phyloP scores from a whole-genome alignment of 2,797 vertebrate genomes.

The Echeneis naucrates region DNA sequence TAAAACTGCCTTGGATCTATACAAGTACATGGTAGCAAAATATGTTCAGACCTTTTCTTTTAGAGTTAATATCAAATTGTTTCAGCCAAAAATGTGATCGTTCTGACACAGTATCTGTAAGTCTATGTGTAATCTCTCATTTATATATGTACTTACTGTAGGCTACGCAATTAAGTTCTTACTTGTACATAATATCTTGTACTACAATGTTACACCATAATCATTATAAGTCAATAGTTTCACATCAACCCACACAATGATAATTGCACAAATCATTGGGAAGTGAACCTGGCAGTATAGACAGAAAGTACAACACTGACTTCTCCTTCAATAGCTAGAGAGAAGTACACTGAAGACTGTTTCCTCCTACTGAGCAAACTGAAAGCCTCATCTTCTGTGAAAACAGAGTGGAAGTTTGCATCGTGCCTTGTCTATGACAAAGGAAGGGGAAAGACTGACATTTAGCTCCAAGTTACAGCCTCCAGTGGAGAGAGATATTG shows the following conservation, averaged over 20 bases:
- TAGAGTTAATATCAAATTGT: background rate
- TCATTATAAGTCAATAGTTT: background rate
- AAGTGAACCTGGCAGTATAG: background rate
- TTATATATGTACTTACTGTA: background rate
- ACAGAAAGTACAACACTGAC: slow-evolving; percentile 5
- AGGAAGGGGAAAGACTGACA: slow-evolving; percentile 45
- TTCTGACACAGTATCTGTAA: background rate
- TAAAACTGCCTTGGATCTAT: slow-evolving; percentile 36
- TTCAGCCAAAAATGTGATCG: background rate
- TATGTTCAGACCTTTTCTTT: background rate
- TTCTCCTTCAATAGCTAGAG: slow-evolving; percentile 21
- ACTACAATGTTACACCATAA: background rate
- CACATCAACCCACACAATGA: background rate
- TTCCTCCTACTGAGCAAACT: slow-evolving; percentile 34
- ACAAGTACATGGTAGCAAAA: no score
- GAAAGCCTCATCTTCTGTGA: slow-evolving; percentile 18
- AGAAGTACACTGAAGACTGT: background rate
- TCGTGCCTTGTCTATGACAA: slow-evolving; percentile 34
- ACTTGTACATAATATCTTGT: background rate
- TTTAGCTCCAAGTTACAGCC: slow-evolving; percentile 59
- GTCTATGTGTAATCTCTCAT: background rate
- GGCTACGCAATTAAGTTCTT: background rate
- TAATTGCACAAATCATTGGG: background rate
- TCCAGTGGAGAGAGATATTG: slow-evolving; percentile 19
- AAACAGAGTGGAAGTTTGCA: slow-evolving; percentile 33